phyloP scores from a whole-genome alignment of 2,113 vertebrate genomes.

The Clupea harengus region DNA sequence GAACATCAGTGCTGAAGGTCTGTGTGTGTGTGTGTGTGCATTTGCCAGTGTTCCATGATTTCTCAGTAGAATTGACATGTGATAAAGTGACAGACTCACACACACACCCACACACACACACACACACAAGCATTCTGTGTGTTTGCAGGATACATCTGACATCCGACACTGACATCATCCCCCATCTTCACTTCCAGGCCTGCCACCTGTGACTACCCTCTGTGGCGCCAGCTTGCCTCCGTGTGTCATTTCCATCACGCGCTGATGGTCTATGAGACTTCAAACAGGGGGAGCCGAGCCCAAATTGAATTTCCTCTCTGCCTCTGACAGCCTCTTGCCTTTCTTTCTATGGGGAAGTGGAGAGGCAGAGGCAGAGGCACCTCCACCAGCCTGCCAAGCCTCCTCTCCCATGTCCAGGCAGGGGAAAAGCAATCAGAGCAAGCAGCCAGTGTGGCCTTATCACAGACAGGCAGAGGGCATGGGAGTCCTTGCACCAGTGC shows the following conservation, averaged over 20 bases:
- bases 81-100: not conserved
- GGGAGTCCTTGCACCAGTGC: not conserved
- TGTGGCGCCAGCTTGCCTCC: not conserved
- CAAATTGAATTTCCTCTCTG: conserved; percentile 1
- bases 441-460: not conserved
- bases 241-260: not conserved
- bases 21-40: not conserved
- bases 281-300: not conserved
- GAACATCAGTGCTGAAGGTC: not conserved
- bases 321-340: not conserved
- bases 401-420: not conserved
- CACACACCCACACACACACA: conserved; percentile 9
- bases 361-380: not conserved
- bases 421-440: not conserved
- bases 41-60: not conserved
- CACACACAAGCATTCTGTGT: not conserved
- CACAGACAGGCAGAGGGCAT: not conserved
- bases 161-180: not conserved
- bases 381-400: not conserved
- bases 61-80: not conserved
- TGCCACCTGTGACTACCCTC: not conserved
- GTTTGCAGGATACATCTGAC: not conserved
- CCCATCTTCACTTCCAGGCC: not conserved
- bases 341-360: not conserved
- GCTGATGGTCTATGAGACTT: not conserved